Percentiles rank a stretch among this genome's conserved stretches.
Evolutionary conservation across 2,888 invertebrate genomes (phyloP).

Genomic region (Andrena flavipes): DNA sequence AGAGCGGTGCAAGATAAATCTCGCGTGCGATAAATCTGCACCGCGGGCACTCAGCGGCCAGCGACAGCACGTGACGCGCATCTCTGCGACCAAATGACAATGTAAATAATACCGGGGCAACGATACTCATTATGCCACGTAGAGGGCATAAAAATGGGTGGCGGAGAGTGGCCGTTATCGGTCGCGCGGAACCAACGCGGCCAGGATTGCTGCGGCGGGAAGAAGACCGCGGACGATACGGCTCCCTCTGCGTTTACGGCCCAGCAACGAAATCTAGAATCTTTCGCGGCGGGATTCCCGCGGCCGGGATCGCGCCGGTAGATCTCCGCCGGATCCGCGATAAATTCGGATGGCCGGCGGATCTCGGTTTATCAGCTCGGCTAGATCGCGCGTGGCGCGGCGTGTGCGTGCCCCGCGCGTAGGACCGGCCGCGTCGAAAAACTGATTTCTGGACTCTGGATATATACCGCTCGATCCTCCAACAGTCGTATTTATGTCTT

Average conservation of each 20-base stretch:
- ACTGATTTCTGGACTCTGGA: conserved; percentile 59
- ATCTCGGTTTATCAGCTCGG: conserved; percentile 61
- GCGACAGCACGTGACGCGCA: conserved; percentile 44
- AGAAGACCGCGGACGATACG: conserved; percentile 31
- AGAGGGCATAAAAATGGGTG: conserved; percentile 8
- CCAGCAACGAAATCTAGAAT: conserved; percentile 40
- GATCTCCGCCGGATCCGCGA: conserved; percentile 57
- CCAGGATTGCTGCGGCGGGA: conserved; percentile 40
- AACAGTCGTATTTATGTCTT: conserved; percentile 65
- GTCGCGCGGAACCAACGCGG: conserved; percentile 16
- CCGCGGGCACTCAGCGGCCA: not conserved
- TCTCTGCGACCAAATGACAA: conserved; percentile 50
- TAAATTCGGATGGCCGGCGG: conserved; percentile 62
- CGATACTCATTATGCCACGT: conserved; percentile 52
- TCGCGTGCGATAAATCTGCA: conserved; percentile 14
- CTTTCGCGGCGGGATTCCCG: conserved; percentile 39
- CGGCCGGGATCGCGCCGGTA: conserved; percentile 44
- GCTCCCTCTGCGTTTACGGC: conserved; percentile 50
- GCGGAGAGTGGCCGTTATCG: conserved; percentile 49
- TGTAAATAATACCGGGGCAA: conserved; percentile 58
- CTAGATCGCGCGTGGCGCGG: conserved; percentile 53
- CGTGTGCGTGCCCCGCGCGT: conserved; percentile 14
- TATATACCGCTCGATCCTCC: conserved; percentile 26
- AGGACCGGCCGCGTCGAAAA: conserved; percentile 54
- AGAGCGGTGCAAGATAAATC: conserved; percentile 23